Conservation (phyloP, 2,888 invertebrate species). For the Homarus gammarus region DNA sequence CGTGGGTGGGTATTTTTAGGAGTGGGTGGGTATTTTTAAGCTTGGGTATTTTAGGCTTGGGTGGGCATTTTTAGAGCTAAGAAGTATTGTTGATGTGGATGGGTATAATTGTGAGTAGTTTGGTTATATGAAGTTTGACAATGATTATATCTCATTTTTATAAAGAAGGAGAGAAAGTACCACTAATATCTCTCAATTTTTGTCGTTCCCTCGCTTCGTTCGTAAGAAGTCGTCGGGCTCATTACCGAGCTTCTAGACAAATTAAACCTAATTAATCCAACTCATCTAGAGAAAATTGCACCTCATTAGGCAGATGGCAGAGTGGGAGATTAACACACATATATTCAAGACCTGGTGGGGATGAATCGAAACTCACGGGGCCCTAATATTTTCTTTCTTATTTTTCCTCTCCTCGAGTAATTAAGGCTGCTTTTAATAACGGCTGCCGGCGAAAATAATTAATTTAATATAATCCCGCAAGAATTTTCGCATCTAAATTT, state of each 20-base stretch:
- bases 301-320: slow-evolving; percentile 53
- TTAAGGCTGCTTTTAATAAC: slow-evolving; percentile 56
- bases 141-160: too few species aligned
- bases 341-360: slow-evolving; percentile 56
- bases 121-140: too few species aligned
- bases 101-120: too few species aligned
- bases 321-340: slow-evolving; percentile 67
- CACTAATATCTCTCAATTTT: slow-evolving; percentile 35
- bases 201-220: slow-evolving; percentile 7
- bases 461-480: slow-evolving; percentile 47
- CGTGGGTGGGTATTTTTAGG: too few species aligned
- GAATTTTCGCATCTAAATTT: slow-evolving; percentile 44
- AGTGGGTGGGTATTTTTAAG: too few species aligned
- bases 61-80: too few species aligned
- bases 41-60: too few species aligned
- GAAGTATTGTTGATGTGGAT: too few species aligned
- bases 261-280: slow-evolving; percentile 70
- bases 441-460: slow-evolving; percentile 42
- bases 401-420: slow-evolving; percentile 39
- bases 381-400: slow-evolving; percentile 8
- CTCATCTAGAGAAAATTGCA: slow-evolving; percentile 66
- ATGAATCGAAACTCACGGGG: slow-evolving; percentile 50
- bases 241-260: slow-evolving; percentile 69
- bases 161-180: too few species aligned
- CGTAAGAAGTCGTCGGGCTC: slow-evolving; percentile 46